Conservation (phyloP, 2,888 invertebrate genomes). For the Clivina fossor region DNA sequence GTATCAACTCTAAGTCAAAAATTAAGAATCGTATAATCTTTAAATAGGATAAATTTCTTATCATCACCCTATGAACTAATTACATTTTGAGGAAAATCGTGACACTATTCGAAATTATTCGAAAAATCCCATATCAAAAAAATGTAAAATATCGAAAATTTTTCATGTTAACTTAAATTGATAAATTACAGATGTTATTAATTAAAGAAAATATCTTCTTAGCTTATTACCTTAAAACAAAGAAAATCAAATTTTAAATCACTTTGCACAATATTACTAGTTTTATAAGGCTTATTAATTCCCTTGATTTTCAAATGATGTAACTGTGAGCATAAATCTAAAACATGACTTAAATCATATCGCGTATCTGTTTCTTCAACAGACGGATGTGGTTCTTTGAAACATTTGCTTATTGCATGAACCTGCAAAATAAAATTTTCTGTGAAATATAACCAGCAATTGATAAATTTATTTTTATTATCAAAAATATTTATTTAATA, state of each 20-base stretch:
- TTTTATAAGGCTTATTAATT: conserved; percentile 67
- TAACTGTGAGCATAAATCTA: conserved; percentile 84
- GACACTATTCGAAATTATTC: not conserved
- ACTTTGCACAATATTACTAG: conserved; percentile 84
- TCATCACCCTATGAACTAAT: too few species aligned
- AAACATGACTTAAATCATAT: conserved; percentile 86
- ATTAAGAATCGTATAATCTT: too few species aligned
- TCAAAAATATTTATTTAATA: not conserved
- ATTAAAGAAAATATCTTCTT: conserved; percentile 5
- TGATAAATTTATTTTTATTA: not conserved
- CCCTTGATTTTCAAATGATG: conserved; percentile 69
- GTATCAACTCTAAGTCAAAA: too few species aligned
- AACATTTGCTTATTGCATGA: conserved; percentile 84
- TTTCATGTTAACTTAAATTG: conserved; percentile 7
- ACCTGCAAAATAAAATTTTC: conserved; percentile 62
- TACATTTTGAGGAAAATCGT: too few species aligned
- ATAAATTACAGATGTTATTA: conserved; percentile 17
- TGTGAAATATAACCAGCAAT: conserved; percentile 1
- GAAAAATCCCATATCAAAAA: not conserved
- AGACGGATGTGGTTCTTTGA: conserved; percentile 83
- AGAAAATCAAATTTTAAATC: conserved; percentile 78
- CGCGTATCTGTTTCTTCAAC: conserved; percentile 75
- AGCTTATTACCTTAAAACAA: conserved; percentile 69
- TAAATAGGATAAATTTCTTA: too few species aligned
- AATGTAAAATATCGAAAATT: not conserved